Conservation (phyloP, 1,140 invertebrate species). For the Habropoda laboriosa region DNA sequence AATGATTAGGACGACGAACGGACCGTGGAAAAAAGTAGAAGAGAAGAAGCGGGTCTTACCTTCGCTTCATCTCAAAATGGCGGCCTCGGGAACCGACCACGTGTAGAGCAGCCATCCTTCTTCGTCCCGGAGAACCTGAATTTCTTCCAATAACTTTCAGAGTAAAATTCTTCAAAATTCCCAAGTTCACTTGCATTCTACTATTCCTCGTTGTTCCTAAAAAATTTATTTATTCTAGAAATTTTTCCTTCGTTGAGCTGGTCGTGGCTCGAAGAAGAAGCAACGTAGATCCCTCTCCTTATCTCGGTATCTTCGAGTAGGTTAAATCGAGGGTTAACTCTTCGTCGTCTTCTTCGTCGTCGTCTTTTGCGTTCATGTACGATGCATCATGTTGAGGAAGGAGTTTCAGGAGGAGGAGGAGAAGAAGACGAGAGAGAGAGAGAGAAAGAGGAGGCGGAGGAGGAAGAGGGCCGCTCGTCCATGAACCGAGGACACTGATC, state of each 20-base stretch:
- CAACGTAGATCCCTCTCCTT: constrained; percentile 36
- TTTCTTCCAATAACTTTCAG: neutral
- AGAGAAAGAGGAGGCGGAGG: constrained; percentile 53
- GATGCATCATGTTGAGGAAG: constrained; percentile 41
- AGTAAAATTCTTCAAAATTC: neutral
- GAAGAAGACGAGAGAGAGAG: constrained; percentile 53
- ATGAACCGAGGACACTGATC: constrained; percentile 64
- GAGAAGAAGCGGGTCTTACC: constrained; percentile 31
- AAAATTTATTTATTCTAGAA: neutral
- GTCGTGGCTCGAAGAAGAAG: constrained; percentile 8
- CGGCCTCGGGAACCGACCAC: constrained; percentile 19
- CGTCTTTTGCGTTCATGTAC: constrained; percentile 48
- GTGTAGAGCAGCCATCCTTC: constrained; percentile 10
- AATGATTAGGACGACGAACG: constrained; percentile 77
- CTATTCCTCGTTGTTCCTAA: too few relatives aligned
- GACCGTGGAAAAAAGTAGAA: constrained; percentile 58
- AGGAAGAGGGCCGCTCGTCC: constrained; percentile 74
- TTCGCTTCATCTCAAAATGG: constrained; percentile 66
- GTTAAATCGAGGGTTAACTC: constrained; percentile 65
- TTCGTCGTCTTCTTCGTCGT: constrained; percentile 30
- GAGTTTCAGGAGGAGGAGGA: constrained; percentile 8
- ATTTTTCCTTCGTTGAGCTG: neutral
- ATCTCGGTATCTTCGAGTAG: constrained; percentile 52
- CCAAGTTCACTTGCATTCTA: too few relatives aligned
- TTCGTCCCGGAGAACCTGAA: neutral